These are phyloP conservation scores for Lysandra coridon DNA, from an alignment of 2,888 invertebrate species.

Conservation along the genomic window DNA sequence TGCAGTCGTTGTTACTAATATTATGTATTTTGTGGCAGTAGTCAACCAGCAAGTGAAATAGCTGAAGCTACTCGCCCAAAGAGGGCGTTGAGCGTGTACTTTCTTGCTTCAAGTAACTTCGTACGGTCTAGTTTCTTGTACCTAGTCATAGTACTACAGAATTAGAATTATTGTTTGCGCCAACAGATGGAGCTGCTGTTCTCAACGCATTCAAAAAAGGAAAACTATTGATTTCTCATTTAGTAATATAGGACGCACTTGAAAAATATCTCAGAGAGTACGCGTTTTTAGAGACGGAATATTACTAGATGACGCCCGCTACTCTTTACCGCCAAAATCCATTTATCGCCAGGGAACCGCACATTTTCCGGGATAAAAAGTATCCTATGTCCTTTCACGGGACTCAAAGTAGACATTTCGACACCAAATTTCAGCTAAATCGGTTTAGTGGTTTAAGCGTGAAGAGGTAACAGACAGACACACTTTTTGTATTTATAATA, in stretches of 20 bases:
- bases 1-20: not conserved
- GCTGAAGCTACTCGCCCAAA: not conserved
- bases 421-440: too few species aligned
- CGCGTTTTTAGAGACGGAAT: not conserved
- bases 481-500: too few species aligned
- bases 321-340: too few species aligned
- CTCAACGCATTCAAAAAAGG: not conserved
- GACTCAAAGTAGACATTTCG: too few species aligned
- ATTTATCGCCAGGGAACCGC: too few species aligned
- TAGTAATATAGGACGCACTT: not conserved
- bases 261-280: not conserved
- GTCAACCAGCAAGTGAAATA: not conserved
- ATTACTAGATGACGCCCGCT: too few species aligned
- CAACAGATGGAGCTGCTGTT: not conserved
- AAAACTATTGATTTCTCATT: conserved; percentile 6
- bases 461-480: too few species aligned
- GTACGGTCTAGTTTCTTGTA: too few species aligned
- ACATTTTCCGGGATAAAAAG: too few species aligned
- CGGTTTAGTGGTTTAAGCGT: too few species aligned
- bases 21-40: not conserved
- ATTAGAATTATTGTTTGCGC: not conserved
- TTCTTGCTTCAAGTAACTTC: not conserved
- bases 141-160: not conserved
- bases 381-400: too few species aligned
- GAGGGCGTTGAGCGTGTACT: not conserved